A percentile compares a stretch with the other conserved stretches of the same genome.
These are phyloP conservation scores for Nematolebias whitei DNA, from an alignment of 2,113 vertebrate genomes.

Conservation along the genomic window DNA sequence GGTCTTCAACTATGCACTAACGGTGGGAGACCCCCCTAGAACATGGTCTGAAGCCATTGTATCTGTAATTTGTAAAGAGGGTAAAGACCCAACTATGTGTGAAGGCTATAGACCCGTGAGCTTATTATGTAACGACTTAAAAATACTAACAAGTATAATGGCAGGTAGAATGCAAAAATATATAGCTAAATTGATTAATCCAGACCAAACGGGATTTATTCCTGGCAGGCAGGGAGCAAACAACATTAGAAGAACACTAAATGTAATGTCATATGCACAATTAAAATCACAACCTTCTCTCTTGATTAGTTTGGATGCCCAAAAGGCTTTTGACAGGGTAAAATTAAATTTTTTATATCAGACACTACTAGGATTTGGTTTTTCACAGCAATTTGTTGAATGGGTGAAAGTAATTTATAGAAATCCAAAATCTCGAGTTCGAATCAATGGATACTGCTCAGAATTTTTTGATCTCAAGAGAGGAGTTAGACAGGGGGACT, in stretches of 20 bases:
- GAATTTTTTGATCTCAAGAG: background rate
- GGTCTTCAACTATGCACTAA: background rate
- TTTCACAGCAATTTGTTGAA: background rate
- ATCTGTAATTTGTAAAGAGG: background rate
- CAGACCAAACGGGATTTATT: background rate
- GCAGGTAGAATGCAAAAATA: background rate
- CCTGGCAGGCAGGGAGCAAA: background rate
- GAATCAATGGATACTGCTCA: background rate
- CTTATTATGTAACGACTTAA: background rate
- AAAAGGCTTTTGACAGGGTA: background rate
- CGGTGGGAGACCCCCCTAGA: background rate
- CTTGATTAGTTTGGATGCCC: background rate
- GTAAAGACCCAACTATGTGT: background rate
- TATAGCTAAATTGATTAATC: background rate
- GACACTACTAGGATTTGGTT: background rate
- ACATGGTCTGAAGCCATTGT: background rate
- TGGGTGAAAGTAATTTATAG: conserved; percentile 1
- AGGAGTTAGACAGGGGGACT: background rate
- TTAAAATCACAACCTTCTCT: background rate
- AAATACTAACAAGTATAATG: conserved; percentile 2
- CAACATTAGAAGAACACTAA: background rate
- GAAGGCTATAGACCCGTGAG: conserved; percentile 1
- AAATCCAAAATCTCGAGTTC: background rate
- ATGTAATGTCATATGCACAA: background rate
- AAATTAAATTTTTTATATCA: background rate